Base-by-base conservation (phyloP, 2,113 vertebrate genomes). In the Aythya baeri region DNA sequence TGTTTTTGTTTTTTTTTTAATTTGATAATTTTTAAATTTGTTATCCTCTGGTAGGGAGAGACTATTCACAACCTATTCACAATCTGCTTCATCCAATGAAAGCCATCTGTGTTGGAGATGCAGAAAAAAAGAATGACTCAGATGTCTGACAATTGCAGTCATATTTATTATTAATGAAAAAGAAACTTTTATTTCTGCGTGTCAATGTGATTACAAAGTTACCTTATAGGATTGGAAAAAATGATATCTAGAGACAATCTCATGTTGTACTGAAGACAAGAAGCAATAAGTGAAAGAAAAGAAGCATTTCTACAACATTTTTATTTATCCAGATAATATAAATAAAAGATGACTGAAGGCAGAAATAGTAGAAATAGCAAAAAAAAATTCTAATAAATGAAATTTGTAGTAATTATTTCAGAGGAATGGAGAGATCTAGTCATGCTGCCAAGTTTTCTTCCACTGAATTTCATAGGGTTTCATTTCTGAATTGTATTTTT, bases 41-140 rank as follows among this genome's bases (percentile, higher is more conserved):
- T 57, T 83, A 41, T 41, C 41, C 10, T 89, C 25, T 80, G 31
- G 27, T 91, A 66, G 27, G 15, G 27, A 90, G 59, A 86, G 22
- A 38, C 36, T 95, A 68, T 93, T 93, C 79, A 88, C 71, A 96
- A 88, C 17, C 38, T 83, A 34, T 90, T 87, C 76, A 68, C 17
- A 70, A 79, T 65, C 32, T 75, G 29, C 58, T 88, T 89, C 62
- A 70, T 49, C 21, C 46, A 49, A 11, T 49, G 20, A 49, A 49
- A 49, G 46, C 46, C 46, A 49, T 49, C 46, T 49, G 46, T 49
- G 20, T 49, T 49, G 46, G 46, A 49, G 46, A 58, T 44, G 12
- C 36, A 75, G 43, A 83, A 90, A 88, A 46, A 4, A 61, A 61
- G 65, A 77, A 65, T 83, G 10, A 62, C 72, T 81, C 8, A 1